A percentile compares a stretch with the other conserved stretches of the same genome.
Evolutionary conservation across 2,797 vertebrate genomes (phyloP).

Genomic region (Myioborus miniatus): DNA sequence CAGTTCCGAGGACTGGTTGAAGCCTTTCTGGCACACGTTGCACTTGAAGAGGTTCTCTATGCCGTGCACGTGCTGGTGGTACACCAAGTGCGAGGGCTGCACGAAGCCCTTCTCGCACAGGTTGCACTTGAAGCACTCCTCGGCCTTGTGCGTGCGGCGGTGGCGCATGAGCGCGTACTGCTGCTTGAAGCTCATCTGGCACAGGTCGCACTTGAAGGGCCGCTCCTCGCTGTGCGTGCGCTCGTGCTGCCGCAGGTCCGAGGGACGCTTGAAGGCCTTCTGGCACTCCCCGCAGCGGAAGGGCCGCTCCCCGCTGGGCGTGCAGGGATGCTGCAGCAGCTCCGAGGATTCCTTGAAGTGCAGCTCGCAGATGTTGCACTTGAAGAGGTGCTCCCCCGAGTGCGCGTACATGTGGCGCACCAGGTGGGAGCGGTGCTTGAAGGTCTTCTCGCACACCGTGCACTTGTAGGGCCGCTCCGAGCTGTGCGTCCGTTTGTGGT

Average conservation of each 20-base stretch:
- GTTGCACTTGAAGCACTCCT: constrained; percentile 93
- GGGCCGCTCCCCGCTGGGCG: constrained; percentile 91
- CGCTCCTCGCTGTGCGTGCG: constrained; percentile 96
- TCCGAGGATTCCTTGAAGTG: constrained; percentile 97
- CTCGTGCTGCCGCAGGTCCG: constrained; percentile 95
- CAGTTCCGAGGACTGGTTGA: constrained; percentile 94
- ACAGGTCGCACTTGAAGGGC: constrained; percentile 98
- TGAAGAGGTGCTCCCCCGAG: constrained; percentile 92
- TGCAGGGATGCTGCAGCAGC: constrained; percentile 97
- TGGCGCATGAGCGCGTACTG: constrained; percentile 95
- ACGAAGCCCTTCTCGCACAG: constrained; percentile 96
- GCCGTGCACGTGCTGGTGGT: constrained; percentile 96
- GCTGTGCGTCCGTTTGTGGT: constrained; percentile 97
- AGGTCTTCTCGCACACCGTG: constrained; percentile 96
- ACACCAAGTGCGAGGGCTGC: constrained; percentile 94
- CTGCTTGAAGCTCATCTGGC: constrained; percentile 99
- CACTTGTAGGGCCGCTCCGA: constrained; percentile 96
- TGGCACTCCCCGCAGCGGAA: constrained; percentile 93
- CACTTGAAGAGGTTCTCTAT: constrained; percentile 98
- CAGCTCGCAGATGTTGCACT: constrained; percentile 93
- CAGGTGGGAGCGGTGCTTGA: constrained; percentile 97
- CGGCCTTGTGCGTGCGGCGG: constrained; percentile 90
- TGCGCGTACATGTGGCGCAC: constrained; percentile 98
- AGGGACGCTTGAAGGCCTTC: constrained; percentile 95
- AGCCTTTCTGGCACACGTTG: constrained; percentile 95